Percentiles rank a stretch among this genome's conserved stretches.
Evolutionary conservation across 92 coral and sea anemone genomes (phyloP).

Genomic region (Desmophyllum pertusum): DNA sequence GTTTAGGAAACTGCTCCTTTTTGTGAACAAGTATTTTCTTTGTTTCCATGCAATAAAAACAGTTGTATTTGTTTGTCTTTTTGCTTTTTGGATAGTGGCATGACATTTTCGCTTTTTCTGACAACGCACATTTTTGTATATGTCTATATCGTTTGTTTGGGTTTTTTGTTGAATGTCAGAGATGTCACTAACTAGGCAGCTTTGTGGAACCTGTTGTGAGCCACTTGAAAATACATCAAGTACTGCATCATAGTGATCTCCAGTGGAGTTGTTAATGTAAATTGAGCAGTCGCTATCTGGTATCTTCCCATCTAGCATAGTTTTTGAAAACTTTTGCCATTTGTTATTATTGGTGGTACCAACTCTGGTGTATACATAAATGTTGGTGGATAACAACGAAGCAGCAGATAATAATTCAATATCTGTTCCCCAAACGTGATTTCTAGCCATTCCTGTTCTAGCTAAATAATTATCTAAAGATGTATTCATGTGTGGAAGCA

Average conservation of each 20-base stretch:
- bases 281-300: constrained; percentile 38
- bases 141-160: too few species aligned
- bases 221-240: constrained; percentile 54
- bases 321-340: constrained; percentile 66
- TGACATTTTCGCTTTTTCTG: too few species aligned
- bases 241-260: constrained; percentile 77
- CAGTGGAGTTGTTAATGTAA: constrained; percentile 61
- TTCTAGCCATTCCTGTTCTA: constrained; percentile 41
- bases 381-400: constrained; percentile 38
- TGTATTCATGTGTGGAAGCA: constrained; percentile 44
- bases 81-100: too few species aligned
- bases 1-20: too few species aligned
- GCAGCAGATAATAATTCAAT: constrained; percentile 46
- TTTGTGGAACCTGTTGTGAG: constrained; percentile 14
- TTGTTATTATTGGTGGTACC: constrained; percentile 41
- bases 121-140: too few species aligned
- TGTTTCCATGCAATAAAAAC: too few species aligned
- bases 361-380: constrained; percentile 49
- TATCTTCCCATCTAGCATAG: constrained; percentile 52
- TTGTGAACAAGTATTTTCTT: too few species aligned
- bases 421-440: constrained; percentile 55
- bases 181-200: constrained; percentile 43
- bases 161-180: constrained; percentile 26
- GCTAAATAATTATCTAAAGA: constrained; percentile 45
- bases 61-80: constrained; percentile 35